A percentile compares a stretch with the other conserved stretches of the same genome.
phyloP scores from a whole-genome alignment of 1,140 invertebrate genomes.

The Pseudomyrmex concolor region DNA sequence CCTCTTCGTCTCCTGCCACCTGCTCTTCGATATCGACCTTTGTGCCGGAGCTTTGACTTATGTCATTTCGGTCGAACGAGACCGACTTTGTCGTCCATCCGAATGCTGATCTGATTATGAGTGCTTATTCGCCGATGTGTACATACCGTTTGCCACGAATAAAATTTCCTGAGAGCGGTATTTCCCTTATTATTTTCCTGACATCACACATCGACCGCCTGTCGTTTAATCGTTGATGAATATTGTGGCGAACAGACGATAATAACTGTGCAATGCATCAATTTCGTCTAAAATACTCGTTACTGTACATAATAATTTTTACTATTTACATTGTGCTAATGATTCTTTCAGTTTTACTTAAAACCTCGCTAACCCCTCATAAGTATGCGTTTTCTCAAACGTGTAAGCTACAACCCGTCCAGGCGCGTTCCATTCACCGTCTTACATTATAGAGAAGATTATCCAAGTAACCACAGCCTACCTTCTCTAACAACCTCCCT shows the following conservation, averaged over 20 bases:
- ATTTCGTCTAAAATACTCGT: no score
- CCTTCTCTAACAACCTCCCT: slow-evolving; percentile 76
- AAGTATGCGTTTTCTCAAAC: slow-evolving; percentile 41
- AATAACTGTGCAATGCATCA: no score
- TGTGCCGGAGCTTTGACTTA: slow-evolving; percentile 69
- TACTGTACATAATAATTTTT: no score
- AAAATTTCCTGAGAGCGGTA: background rate
- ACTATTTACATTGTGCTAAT: no score
- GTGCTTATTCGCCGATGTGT: slow-evolving; percentile 9
- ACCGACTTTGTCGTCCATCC: slow-evolving; percentile 48
- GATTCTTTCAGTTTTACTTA: slow-evolving; percentile 28
- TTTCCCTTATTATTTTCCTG: no score
- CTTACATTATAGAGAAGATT: slow-evolving; percentile 80
- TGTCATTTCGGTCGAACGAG: slow-evolving; percentile 46
- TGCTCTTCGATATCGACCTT: slow-evolving; percentile 74
- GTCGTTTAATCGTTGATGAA: no score
- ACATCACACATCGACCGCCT: no score
- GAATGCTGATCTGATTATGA: slow-evolving; percentile 51
- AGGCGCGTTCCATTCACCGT: slow-evolving; percentile 70
- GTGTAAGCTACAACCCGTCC: slow-evolving; percentile 58
- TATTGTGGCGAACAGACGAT: no score
- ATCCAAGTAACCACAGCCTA: slow-evolving; percentile 79
- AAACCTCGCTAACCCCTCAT: slow-evolving; percentile 20
- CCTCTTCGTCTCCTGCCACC: slow-evolving; percentile 49
- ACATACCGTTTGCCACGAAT: background rate